Base-by-base conservation (phyloP, 2,888 invertebrate species). In the Cryptus viduatorius region DNA sequence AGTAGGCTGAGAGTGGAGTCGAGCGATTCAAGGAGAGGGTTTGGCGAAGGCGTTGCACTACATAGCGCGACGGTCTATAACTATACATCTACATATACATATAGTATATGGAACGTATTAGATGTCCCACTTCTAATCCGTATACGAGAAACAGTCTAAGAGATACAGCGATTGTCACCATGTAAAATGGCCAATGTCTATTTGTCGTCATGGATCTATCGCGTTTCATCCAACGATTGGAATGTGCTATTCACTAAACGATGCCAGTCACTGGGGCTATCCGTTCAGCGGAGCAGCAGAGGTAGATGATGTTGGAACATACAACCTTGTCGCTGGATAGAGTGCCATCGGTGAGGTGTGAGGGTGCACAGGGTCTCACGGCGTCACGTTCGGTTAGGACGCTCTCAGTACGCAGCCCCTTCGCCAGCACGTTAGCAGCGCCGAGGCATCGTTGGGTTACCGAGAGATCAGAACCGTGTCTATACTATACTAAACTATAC, bases 361-460 rank as follows among this genome's bases (percentile, higher is more conserved):
- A 71, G 75, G 79, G 67, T 76, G 76, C 48, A 75, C 61, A 53
- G 65, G 65, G 50, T 76, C 65, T 75, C 69, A 76, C 59, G 76
- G 79, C 81, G 87, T 86, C 87, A 79, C 85, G 82, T 85, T 82
- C 72, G 68, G 79, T 85, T 85, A 85, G 85, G 84, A 72, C 46
- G 53, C 48, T 69, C 72, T 79, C 64, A 69, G 77, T 79, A 71
- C 56, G 65, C 61, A 79, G 76, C 72, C 82, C 64, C 82, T 68
- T 31, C 56, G 46, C 65, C 75, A 16, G 65, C 69, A 65, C 84
- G 69, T 71, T 78, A 75, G 67, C 82, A 61, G 65, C 73, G 59
- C 46, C 65, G 79, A 44, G 59, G 50, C 72, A 44, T 44, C 29
- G 31, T 59, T 56, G 56, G 72, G 72, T 72, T 72, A 68, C 50